These are phyloP conservation scores for Tangara arthus DNA, from an alignment of 2,797 vertebrate genomes.

Conservation along the genomic window DNA sequence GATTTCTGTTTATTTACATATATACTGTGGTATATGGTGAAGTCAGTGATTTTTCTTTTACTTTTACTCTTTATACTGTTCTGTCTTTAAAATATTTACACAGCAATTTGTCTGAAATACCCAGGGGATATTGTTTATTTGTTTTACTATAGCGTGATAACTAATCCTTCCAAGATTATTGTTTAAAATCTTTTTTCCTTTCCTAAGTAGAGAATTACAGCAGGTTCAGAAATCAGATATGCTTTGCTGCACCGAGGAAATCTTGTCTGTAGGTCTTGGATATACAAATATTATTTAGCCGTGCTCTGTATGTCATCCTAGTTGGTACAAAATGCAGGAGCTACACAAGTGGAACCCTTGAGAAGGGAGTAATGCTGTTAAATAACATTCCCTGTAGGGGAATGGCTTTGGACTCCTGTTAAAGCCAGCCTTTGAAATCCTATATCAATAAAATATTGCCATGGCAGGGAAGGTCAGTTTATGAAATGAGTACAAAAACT, in stretches of 20 bases:
- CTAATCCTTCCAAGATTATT: constrained; percentile 17
- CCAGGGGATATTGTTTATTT: constrained; percentile 43
- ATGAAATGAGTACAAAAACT: constrained; percentile 60
- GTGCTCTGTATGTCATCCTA: not conserved
- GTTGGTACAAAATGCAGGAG: not conserved
- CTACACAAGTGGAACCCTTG: not conserved
- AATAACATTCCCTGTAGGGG: constrained; percentile 40
- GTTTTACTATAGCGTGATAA: constrained; percentile 36
- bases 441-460: constrained; percentile 65
- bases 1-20: not conserved
- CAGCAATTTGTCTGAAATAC: constrained; percentile 45
- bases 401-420: constrained; percentile 28
- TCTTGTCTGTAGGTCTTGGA: constrained; percentile 37
- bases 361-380: constrained; percentile 10
- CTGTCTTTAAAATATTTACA: constrained; percentile 49
- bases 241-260: constrained; percentile 2
- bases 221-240: constrained; percentile 38
- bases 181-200: constrained; percentile 18
- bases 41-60: not conserved
- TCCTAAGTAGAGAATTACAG: constrained; percentile 12
- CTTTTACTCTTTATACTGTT: not conserved
- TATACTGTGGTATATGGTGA: not conserved
- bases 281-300: constrained; percentile 8
- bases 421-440: constrained; percentile 68
- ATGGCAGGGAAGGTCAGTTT: constrained; percentile 59